phyloP scores from a whole-genome alignment of 2,797 vertebrate genomes.

The Manis pentadactyla region DNA sequence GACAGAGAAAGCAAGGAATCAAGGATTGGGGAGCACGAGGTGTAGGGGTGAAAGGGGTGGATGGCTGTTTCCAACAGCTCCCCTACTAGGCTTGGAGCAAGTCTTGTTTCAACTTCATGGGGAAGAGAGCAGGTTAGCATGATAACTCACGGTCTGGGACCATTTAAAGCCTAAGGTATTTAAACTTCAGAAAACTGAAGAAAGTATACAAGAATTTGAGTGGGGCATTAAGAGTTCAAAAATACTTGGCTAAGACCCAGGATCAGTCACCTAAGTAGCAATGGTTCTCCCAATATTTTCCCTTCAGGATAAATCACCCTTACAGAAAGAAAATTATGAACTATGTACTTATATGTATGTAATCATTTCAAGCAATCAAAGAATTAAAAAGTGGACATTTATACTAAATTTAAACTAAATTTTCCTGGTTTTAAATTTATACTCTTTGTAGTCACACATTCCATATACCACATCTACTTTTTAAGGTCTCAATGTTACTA shows the following conservation, averaged over 20 bases:
- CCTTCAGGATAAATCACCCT: neutral
- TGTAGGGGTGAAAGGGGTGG: accelerated
- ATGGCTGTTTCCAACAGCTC: neutral
- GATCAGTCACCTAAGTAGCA: neutral
- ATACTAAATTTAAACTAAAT: neutral
- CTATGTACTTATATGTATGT: neutral
- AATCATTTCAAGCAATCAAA: constrained; percentile 14
- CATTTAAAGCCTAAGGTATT: neutral
- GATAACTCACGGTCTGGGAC: neutral
- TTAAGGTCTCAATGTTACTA: neutral
- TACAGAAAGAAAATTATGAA: neutral
- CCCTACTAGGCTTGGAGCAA: neutral
- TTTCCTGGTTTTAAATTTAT: constrained; percentile 31
- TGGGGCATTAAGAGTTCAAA: neutral
- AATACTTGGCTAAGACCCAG: neutral
- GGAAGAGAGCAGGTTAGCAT: neutral
- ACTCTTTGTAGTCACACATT: neutral
- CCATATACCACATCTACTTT: neutral
- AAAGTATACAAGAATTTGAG: neutral
- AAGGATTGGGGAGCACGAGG: neutral
- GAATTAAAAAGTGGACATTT: neutral
- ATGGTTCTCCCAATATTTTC: neutral
- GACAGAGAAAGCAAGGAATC: neutral
- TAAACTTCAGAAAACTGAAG: constrained; percentile 24
- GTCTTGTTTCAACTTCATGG: neutral